A percentile compares a stretch with the other conserved stretches of the same genome.
These are phyloP conservation scores for Sicus ferrugineus DNA, from an alignment of 2,888 invertebrate genomes.

Conservation along the genomic window DNA sequence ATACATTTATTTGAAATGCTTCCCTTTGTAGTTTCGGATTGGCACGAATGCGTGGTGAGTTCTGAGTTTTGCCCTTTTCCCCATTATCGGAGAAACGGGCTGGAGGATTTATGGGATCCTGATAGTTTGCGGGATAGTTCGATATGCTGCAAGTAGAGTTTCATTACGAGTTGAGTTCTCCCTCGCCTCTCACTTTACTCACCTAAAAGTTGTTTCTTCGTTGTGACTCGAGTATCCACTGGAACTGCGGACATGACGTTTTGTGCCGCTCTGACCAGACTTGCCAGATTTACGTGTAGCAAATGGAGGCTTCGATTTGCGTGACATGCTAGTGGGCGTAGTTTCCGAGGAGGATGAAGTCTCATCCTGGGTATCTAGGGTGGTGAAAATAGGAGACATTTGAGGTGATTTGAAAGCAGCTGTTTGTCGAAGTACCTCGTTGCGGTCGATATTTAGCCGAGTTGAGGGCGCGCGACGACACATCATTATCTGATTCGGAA, in stretches of 20 bases:
- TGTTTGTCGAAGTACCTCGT: too few species aligned
- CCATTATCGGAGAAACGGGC: slow-evolving; percentile 80
- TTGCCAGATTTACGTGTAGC: slow-evolving; percentile 73
- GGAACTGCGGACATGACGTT: slow-evolving; percentile 79
- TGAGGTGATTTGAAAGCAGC: slow-evolving; percentile 40
- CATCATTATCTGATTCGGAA: slow-evolving; percentile 83
- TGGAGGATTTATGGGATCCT: slow-evolving; percentile 85
- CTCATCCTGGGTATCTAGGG: slow-evolving; percentile 74
- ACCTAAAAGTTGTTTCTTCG: slow-evolving; percentile 86
- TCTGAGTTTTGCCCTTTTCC: slow-evolving; percentile 63
- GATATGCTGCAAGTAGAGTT: slow-evolving; percentile 71
- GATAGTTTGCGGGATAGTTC: slow-evolving; percentile 80
- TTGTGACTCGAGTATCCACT: slow-evolving; percentile 85
- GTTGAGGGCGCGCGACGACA: slow-evolving; percentile 71
- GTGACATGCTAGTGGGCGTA: slow-evolving; percentile 73
- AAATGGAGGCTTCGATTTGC: slow-evolving; percentile 78
- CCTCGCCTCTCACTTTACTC: slow-evolving; percentile 49
- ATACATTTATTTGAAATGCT: slow-evolving; percentile 84
- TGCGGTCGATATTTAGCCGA: slow-evolving; percentile 64
- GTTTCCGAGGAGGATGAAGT: slow-evolving; percentile 82
- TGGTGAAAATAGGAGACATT: background rate
- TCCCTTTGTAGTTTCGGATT: slow-evolving; percentile 71
- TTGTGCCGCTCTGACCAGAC: slow-evolving; percentile 67
- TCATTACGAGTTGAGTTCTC: background rate
- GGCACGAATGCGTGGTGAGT: slow-evolving; percentile 65